Evolutionary conservation across 1,140 invertebrate species (phyloP), one percentile per base, ranked within the genome.

Genomic region (Lepidurus packardi): DNA sequence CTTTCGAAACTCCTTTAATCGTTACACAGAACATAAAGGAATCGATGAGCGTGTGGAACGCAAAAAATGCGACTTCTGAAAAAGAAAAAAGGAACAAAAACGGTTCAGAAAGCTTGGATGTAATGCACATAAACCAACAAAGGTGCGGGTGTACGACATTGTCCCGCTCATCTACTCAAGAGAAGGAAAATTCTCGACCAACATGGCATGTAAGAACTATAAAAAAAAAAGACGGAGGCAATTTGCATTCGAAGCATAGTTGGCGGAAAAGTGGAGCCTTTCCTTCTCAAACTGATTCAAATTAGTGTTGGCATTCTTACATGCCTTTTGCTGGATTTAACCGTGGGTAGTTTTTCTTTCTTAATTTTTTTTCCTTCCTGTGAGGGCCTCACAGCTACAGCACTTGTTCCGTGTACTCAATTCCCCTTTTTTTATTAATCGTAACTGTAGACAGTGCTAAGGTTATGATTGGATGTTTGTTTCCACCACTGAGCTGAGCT

Each of bases 401-500:
- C 34, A 34, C 34, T 34, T 34, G 34, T 34, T 34, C 21, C n/a
- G 53, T n/a, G 21, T 65, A n/a, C 53, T n/a, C 16, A 7, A n/a
- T 21, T 16, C 10, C 8, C 53, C 0, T n/a, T 65, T 65, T 16
- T 13, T n/a, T 65, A n/a, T n/a, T 16, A 13, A 65, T 65, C 53
- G 34, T 21, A 65, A 65, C 53, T 65, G 21, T 21, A 65, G 3
- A 7, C 16, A 65, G 13, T n/a, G 53, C 53, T 65, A 65, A 34
- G 53, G 21, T 65, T 65, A 65, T 21, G 53, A 65, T 65, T 65
- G 53, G 53, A 21, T 65, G 53, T 65, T 65, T 65, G 53, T 65
- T 65, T 65, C 53, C 53, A 65, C 53, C 53, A 65, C 13, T 65
- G 53, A 65, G 53, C 53, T 65, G 53, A 65, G 53, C 53, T 65